Evolutionary conservation across 1,140 invertebrate species (phyloP).

Genomic region (Nautilus pompilius): DNA sequence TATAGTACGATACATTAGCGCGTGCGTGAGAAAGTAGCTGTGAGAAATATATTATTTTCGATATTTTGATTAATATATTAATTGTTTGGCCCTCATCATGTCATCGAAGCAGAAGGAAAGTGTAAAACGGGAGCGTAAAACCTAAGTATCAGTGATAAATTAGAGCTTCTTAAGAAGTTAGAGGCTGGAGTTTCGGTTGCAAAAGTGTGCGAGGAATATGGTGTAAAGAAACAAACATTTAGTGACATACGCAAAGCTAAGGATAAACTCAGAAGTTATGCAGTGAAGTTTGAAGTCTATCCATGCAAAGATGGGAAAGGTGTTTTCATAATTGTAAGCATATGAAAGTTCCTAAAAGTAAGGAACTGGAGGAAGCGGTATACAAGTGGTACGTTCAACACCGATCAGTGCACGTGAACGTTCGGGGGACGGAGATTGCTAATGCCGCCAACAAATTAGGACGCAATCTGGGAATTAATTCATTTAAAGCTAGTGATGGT

Average conservation of each 20-base stretch:
- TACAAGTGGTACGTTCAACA: neutral
- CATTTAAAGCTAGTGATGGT: neutral
- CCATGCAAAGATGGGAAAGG: neutral
- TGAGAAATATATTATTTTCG: too few species aligned
- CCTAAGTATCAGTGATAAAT: neutral
- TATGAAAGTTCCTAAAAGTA: neutral
- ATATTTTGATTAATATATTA: too few species aligned
- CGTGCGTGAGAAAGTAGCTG: too few species aligned
- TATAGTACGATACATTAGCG: too few species aligned
- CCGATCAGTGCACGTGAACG: neutral
- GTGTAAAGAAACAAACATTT: neutral
- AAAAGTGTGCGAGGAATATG: neutral
- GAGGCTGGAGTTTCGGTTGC: neutral
- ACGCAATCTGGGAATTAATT: neutral
- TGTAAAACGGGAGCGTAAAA: neutral
- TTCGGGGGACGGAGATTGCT: neutral
- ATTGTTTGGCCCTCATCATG: too few species aligned
- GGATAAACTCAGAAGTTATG: neutral
- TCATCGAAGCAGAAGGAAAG: neutral
- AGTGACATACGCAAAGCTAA: neutral
- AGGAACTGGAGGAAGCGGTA: neutral
- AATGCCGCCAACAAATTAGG: neutral
- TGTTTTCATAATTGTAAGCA: neutral
- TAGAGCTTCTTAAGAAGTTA: constrained; percentile 1
- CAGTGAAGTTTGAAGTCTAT: neutral